phyloP scores from a whole-genome alignment of 2,797 vertebrate species.

The Dendrocincla fuliginosa region DNA sequence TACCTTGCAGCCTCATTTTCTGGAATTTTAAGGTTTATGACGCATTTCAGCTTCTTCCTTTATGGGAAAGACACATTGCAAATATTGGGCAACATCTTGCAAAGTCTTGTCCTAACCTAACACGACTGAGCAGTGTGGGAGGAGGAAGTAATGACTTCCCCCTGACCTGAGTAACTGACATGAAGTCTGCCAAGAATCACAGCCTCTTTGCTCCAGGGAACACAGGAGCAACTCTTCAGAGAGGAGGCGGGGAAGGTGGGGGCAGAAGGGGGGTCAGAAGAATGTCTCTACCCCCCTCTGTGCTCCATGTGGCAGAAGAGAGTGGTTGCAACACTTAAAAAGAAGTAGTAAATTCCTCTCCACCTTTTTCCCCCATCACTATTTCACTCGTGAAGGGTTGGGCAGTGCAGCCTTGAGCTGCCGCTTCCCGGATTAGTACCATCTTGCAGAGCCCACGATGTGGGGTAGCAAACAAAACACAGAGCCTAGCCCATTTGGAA shows the following conservation, averaged over 20 bases:
- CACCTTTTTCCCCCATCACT: not conserved
- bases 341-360: constrained; percentile 33
- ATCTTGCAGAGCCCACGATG: not conserved
- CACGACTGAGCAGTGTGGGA: constrained; percentile 54
- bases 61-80: constrained; percentile 53
- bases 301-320: constrained; percentile 29
- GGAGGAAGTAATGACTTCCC: constrained; percentile 70
- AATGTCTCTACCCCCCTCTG: constrained; percentile 31
- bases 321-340: constrained; percentile 23
- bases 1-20: not conserved
- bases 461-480: not conserved
- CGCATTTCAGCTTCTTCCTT: constrained; percentile 12
- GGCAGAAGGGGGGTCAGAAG: not conserved
- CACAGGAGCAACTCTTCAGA: constrained; percentile 48
- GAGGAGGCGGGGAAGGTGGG: not conserved
- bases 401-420: not conserved
- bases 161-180: constrained; percentile 65
- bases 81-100: constrained; percentile 21
- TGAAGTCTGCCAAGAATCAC: constrained; percentile 67
- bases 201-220: constrained; percentile 53
- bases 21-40: constrained; percentile 24
- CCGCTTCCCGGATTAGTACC: rapidly evolving
- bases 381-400: not conserved
- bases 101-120: constrained; percentile 62
- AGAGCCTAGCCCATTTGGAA: not conserved